phyloP scores from a whole-genome alignment of 1,140 invertebrate genomes.

The Lucilia cuprina region DNA sequence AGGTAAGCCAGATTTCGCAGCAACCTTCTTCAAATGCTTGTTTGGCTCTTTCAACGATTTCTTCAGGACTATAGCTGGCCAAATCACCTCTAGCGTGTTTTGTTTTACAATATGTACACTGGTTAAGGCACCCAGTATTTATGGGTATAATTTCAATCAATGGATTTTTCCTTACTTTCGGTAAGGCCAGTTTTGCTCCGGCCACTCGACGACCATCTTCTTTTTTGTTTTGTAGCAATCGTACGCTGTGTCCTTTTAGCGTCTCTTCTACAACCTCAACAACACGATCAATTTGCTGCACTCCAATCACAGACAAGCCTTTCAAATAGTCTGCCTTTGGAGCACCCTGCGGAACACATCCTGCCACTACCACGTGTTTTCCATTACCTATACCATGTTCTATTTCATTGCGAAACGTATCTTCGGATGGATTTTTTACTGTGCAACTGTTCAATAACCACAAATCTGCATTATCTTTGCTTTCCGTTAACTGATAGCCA shows the following conservation, averaged over 20 bases:
- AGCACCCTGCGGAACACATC: slow-evolving; percentile 94
- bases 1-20: slow-evolving; percentile 97
- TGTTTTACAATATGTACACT: slow-evolving; percentile 99
- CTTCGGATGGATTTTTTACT: slow-evolving; percentile 96
- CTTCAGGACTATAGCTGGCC: slow-evolving; percentile 88
- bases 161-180: slow-evolving; percentile 95
- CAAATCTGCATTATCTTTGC: slow-evolving; percentile 84
- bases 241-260: slow-evolving; percentile 77
- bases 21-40: slow-evolving; percentile 94
- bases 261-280: slow-evolving; percentile 99
- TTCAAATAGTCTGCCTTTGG: slow-evolving; percentile 77
- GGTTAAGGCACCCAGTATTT: slow-evolving; percentile 96
- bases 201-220: slow-evolving; percentile 81
- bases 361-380: slow-evolving; percentile 91
- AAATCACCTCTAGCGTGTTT: slow-evolving; percentile 96
- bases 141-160: slow-evolving; percentile 98
- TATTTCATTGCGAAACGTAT: slow-evolving; percentile 95
- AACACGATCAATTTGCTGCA: slow-evolving; percentile 98
- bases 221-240: slow-evolving; percentile 84
- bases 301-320: slow-evolving; percentile 89
- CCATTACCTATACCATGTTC: slow-evolving; percentile 75
- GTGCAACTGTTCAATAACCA: slow-evolving; percentile 98
- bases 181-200: slow-evolving; percentile 84
- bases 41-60: slow-evolving; percentile 78
- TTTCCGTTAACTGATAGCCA: slow-evolving; percentile 86